A percentile compares a stretch with the other conserved stretches of the same genome.
phyloP scores from a whole-genome alignment of 1,140 invertebrate genomes.

The Hylyphantes graminicola region DNA sequence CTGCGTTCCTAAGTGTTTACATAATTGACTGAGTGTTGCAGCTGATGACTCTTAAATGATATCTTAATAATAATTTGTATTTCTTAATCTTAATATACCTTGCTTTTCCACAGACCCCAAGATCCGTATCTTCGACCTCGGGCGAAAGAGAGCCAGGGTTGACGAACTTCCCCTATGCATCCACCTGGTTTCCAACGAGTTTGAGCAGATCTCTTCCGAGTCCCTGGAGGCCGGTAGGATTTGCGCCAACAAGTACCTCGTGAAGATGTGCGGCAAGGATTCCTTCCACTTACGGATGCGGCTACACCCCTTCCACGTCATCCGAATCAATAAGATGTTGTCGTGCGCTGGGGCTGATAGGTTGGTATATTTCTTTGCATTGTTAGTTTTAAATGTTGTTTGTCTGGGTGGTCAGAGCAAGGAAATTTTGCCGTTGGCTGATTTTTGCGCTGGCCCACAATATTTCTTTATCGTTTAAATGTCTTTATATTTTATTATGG shows the following conservation, averaged over 20 bases:
- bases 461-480: too few relatives aligned
- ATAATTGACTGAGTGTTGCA: too few relatives aligned
- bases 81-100: not conserved
- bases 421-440: too few relatives aligned
- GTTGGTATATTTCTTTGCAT: conserved; percentile 71
- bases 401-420: too few relatives aligned
- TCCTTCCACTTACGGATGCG: conserved; percentile 99
- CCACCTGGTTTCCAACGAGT: conserved; percentile 98
- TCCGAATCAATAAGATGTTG: conserved; percentile 99
- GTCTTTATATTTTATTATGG: too few relatives aligned
- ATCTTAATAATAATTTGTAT: too few relatives aligned
- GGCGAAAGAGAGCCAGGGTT: conserved; percentile 95
- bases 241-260: conserved; percentile 98
- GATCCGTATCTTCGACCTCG: conserved; percentile 99
- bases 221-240: conserved; percentile 99
- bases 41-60: too few relatives aligned
- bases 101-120: conserved; percentile 81
- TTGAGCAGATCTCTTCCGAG: conserved; percentile 98
- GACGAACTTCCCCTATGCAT: conserved; percentile 99
- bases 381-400: too few relatives aligned
- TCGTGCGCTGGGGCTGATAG: conserved; percentile 99
- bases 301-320: conserved; percentile 98
- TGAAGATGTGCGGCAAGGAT: conserved; percentile 92
- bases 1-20: too few relatives aligned
- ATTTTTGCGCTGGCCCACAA: too few relatives aligned